Conservation (phyloP, 2,888 invertebrate genomes). For the Dromius quadrimaculatus region DNA sequence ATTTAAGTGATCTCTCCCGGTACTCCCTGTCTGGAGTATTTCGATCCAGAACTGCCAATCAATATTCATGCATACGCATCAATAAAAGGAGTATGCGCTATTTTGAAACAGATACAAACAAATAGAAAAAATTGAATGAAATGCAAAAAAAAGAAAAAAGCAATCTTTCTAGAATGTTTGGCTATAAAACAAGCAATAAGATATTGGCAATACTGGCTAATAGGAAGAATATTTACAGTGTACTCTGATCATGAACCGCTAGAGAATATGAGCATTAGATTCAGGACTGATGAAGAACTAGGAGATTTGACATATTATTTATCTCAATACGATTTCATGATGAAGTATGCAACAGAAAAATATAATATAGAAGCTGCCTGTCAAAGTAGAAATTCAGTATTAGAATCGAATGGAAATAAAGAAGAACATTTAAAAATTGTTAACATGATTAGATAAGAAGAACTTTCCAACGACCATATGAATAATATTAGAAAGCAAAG, state of each 20-base stretch:
- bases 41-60: too few relatives aligned
- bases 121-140: constrained; percentile 56
- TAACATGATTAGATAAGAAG: not conserved
- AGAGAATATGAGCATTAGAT: constrained; percentile 3
- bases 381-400: constrained; percentile 2
- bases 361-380: not conserved
- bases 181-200: constrained; percentile 55
- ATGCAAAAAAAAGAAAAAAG: constrained; percentile 54
- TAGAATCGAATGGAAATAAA: not conserved
- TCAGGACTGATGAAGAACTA: too few relatives aligned
- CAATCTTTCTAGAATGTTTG: constrained; percentile 56
- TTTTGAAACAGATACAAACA: constrained; percentile 45
- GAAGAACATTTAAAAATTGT: not conserved
- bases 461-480: not conserved
- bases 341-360: constrained; percentile 3
- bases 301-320: constrained; percentile 5
- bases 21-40: too few relatives aligned
- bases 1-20: too few relatives aligned
- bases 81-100: too few relatives aligned
- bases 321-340: constrained; percentile 4
- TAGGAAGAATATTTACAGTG: constrained; percentile 55
- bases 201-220: constrained; percentile 57
- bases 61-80: too few relatives aligned
- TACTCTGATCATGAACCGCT: constrained; percentile 56
- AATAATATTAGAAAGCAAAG: too few relatives aligned